Base-by-base conservation (phyloP, 1,140 invertebrate species). In the Polypedilum pembai region DNA sequence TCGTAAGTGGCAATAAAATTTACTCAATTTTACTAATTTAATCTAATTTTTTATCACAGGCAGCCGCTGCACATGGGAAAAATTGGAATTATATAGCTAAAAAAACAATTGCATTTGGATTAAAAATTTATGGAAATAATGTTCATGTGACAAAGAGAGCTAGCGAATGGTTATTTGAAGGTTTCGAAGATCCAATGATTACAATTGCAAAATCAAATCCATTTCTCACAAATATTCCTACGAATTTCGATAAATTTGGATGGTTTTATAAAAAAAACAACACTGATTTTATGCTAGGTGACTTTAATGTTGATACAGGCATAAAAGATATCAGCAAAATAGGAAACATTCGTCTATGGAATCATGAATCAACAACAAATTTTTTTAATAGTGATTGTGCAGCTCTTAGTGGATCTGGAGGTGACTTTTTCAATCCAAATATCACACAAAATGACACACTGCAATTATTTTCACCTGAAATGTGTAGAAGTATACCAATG, bases 251-350 rank as follows among this genome's bases (percentile, higher is more conserved):
- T 78, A 87, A 85, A 77, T 93, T 94, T 80, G 92, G 90, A 33
- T 89, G 91, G 86, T 93, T 94, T 82, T 93, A 92, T 80, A 85
- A 86, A 88, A 89, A 90, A 80, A 94, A 94, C 77, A 90, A 88
- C 76, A 90, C 91, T 0, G 83, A 85, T 1, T 85, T 86, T 3
- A 87, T 88, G 21, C 91, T 92, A 15, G 92, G 92, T 0, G 83
- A 88, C 41, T 89, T 87, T 77, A 92, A 91, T 77, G 88, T 93
- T 80, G 87, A 86, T 24, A 92, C 90, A 0, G 91, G 91, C 0
- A 83, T 79, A 0, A 80, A 84, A 40, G 83, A 87, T 33, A 85
- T 91, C 0, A 76, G 77, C 0, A 82, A 88, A 8, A 83, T 92
- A 65, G 92, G 91, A 0, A 83, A 87, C 12, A 82, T 92, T 40